A percentile compares a stretch with the other conserved stretches of the same genome.
These are phyloP conservation scores for Ylistrum balloti DNA, from an alignment of 1,140 invertebrate genomes.

Conservation along the genomic window DNA sequence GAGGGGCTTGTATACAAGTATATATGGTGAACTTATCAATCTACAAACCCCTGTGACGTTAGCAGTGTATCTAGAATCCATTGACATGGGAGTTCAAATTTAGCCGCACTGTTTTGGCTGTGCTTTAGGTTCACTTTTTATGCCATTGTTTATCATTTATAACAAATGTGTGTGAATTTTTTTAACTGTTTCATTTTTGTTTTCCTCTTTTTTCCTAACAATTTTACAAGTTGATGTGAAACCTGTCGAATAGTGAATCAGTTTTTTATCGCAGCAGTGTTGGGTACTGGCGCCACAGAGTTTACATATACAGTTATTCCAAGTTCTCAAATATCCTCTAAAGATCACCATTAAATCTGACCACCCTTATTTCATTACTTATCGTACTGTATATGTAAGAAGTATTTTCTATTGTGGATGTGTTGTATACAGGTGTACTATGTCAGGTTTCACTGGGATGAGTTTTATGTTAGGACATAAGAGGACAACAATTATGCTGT, in stretches of 20 bases:
- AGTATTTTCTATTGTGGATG: neutral
- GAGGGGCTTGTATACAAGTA: too few relatives aligned
- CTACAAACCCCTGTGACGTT: slow-evolving; percentile 9
- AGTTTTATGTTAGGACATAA: neutral
- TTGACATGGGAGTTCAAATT: slow-evolving; percentile 11
- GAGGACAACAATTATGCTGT: neutral
- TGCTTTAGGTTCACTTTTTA: neutral
- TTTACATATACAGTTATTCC: too few relatives aligned
- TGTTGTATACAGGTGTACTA: neutral
- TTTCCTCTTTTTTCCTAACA: neutral
- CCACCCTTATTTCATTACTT: neutral
- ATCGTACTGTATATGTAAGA: neutral
- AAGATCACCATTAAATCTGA: neutral
- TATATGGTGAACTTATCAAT: too few relatives aligned
- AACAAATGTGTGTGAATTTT: neutral
- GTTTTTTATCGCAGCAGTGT: too few relatives aligned
- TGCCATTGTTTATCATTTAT: neutral
- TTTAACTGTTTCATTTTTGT: neutral
- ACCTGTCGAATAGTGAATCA: too few relatives aligned
- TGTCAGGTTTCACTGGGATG: too few relatives aligned
- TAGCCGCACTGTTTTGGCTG: neutral
- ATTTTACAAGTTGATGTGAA: neutral
- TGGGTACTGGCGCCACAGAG: too few relatives aligned
- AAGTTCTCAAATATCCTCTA: neutral
- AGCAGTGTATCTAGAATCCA: slow-evolving; percentile 4